A percentile compares a stretch with the other conserved stretches of the same genome.
Conservation (phyloP, 2,797 vertebrate species). For the Poecilia gillii region DNA sequence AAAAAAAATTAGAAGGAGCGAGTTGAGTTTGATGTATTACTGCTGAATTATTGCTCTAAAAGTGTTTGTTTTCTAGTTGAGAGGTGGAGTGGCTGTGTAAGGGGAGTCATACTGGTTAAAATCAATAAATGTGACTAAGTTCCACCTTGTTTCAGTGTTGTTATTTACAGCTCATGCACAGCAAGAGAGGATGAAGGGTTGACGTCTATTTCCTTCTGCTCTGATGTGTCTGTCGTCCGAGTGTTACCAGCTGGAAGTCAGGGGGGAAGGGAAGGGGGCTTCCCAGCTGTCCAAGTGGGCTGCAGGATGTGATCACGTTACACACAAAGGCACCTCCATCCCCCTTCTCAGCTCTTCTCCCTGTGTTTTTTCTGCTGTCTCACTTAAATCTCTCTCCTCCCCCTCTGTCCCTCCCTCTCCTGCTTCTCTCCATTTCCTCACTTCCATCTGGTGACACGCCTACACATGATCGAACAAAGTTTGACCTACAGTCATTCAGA, state of each 20-base stretch:
- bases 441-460: constrained; percentile 54
- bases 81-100: constrained; percentile 87
- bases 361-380: constrained; percentile 8
- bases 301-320: constrained; percentile 74
- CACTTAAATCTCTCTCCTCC: constrained; percentile 27
- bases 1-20: constrained; percentile 35
- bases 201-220: constrained; percentile 49
- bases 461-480: constrained; percentile 40
- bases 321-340: constrained; percentile 66
- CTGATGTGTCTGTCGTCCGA: constrained; percentile 46
- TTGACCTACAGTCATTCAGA: constrained; percentile 64
- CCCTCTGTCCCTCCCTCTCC: constrained; percentile 26
- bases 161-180: constrained; percentile 44
- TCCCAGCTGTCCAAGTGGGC: constrained; percentile 71
- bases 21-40: constrained; percentile 74
- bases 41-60: constrained; percentile 79
- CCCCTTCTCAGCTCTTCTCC: constrained; percentile 27
- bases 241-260: constrained; percentile 62
- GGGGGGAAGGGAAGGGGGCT: constrained; percentile 60
- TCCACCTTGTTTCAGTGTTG: constrained; percentile 37
- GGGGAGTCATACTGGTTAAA: constrained; percentile 89
- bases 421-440: constrained; percentile 12
- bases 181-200: constrained; percentile 58
- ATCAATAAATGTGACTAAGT: constrained; percentile 91
- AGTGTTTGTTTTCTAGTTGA: constrained; percentile 84